Percentiles rank a stretch among this genome's conserved stretches.
phyloP scores from a whole-genome alignment of 2,797 vertebrate genomes.

The Nasua narica region DNA sequence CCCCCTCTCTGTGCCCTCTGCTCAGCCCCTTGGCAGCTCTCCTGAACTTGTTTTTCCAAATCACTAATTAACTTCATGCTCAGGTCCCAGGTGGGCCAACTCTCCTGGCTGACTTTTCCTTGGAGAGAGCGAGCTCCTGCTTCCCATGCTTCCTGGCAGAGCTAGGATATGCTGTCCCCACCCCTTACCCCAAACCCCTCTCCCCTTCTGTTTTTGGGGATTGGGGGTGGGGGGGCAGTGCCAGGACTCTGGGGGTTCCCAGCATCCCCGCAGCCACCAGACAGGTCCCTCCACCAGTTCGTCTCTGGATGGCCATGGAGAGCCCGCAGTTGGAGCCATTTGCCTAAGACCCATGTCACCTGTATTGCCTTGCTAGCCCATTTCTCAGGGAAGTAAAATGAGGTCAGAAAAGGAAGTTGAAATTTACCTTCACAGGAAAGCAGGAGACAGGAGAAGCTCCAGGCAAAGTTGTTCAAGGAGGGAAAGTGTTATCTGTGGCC shows the following conservation, averaged over 20 bases:
- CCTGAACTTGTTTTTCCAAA: slow-evolving; percentile 72
- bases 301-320: not conserved
- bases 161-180: not conserved
- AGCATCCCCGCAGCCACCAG: rapidly evolving
- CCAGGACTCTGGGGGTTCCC: not conserved
- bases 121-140: not conserved
- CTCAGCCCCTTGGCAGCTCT: slow-evolving; percentile 48
- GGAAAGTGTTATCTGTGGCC: not conserved
- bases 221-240: not conserved
- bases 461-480: not conserved
- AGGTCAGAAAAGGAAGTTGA: slow-evolving; percentile 8
- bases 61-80: slow-evolving; percentile 55
- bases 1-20: not conserved
- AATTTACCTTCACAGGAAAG: not conserved
- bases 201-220: not conserved
- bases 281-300: not conserved
- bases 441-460: not conserved
- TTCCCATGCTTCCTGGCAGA: slow-evolving; percentile 1
- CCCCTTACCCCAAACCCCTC: not conserved
- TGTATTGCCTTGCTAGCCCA: not conserved
- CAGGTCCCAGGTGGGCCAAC: slow-evolving; percentile 51
- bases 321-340: not conserved
- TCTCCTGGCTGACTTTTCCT: slow-evolving; percentile 48
- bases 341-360: not conserved
- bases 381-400: not conserved